A percentile compares a stretch with the other conserved stretches of the same genome.
phyloP scores from a whole-genome alignment of 2,113 vertebrate genomes.

The Equus przewalskii region DNA sequence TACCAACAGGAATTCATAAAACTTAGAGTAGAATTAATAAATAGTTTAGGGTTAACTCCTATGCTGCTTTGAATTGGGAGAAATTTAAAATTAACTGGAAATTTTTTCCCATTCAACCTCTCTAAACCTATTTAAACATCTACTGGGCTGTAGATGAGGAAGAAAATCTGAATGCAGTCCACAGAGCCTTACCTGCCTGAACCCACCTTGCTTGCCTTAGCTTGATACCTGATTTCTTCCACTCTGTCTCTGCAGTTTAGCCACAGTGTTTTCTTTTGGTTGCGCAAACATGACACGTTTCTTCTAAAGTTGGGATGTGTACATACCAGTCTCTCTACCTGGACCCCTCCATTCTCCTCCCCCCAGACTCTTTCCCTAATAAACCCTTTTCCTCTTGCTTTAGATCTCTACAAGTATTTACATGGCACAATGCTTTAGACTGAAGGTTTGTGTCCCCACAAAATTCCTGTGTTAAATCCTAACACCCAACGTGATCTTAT shows the following conservation, averaged over 20 bases:
- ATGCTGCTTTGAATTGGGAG: constrained; percentile 4
- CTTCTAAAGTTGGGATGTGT: neutral
- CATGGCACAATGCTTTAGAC: neutral
- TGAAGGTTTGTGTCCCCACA: neutral
- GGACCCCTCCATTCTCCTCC: too few relatives aligned
- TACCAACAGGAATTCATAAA: constrained; percentile 60
- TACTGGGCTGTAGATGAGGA: neutral
- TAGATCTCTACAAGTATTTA: neutral
- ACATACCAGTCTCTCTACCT: neutral
- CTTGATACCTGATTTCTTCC: neutral
- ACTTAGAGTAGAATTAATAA: constrained; percentile 55
- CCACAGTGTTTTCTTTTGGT: neutral
- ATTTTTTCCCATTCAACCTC: neutral
- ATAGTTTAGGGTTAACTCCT: neutral
- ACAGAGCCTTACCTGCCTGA: neutral
- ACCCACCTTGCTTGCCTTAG: neutral
- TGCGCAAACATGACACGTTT: neutral
- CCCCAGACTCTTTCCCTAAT: neutral
- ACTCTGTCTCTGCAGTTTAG: neutral
- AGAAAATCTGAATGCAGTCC: neutral
- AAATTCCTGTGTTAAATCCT: neutral
- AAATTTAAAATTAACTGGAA: constrained; percentile 53
- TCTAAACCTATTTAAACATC: constrained; percentile 23
- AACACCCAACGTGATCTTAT: neutral
- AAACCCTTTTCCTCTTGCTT: neutral